Evolutionary conservation across 2,888 invertebrate species (phyloP).

Genomic region (Azorinus chamasolen): DNA sequence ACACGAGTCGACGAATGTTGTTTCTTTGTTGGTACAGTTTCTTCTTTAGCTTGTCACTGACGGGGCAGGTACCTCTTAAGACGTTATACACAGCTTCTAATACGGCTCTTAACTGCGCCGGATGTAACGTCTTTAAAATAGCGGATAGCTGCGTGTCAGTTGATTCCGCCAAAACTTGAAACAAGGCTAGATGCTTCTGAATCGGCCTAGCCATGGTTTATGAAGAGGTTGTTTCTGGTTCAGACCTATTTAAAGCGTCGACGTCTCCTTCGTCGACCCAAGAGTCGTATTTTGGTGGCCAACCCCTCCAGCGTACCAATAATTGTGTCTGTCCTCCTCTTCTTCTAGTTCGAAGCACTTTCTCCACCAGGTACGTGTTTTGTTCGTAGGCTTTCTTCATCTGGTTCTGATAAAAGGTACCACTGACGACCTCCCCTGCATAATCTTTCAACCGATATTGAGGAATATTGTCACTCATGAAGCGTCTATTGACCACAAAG

Average conservation of each 20-base stretch:
- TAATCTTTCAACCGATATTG: too few species aligned
- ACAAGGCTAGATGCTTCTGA: constrained; percentile 28
- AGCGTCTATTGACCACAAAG: constrained; percentile 14
- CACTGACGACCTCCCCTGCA: too few species aligned
- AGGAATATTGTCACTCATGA: background rate
- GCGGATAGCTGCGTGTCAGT: constrained; percentile 14
- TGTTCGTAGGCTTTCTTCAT: too few species aligned
- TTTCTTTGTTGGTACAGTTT: too few species aligned
- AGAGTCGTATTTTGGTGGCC: constrained; percentile 34
- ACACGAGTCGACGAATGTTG: too few species aligned
- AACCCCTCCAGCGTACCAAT: constrained; percentile 37
- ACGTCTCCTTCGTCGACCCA: constrained; percentile 35
- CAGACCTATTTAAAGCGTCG: constrained; percentile 10
- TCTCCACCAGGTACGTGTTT: constrained; percentile 24
- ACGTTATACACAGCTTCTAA: constrained; percentile 58
- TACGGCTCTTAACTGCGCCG: constrained; percentile 27
- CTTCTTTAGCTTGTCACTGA: constrained; percentile 36
- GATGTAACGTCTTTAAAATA: constrained; percentile 23
- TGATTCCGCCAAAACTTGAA: constrained; percentile 27
- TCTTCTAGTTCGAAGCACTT: constrained; percentile 24
- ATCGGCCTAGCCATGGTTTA: constrained; percentile 13
- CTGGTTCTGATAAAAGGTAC: constrained; percentile 42
- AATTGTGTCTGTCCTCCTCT: constrained; percentile 11
- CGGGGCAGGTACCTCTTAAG: constrained; percentile 35
- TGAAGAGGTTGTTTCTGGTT: background rate